Evolutionary conservation across 2,113 vertebrate species (phyloP), one percentile per base, ranked within the genome.

Genomic region (Rhodinocichla rosea): DNA sequence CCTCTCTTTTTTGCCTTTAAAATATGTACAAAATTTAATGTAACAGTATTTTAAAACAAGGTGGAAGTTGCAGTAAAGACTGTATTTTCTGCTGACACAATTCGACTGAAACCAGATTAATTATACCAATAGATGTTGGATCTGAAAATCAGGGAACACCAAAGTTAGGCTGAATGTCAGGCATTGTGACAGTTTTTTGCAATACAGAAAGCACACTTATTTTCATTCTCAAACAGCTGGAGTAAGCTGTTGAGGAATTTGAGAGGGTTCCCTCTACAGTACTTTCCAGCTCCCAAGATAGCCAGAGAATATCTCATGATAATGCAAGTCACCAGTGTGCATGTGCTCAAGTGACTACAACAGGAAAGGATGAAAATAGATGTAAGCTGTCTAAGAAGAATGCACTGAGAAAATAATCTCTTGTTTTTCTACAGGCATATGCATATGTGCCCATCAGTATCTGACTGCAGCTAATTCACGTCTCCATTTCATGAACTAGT

Each of bases 241-340:
- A 79, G 39, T 62, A 88, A 91, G 81, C 65, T 86, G 27, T 47
- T 64, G 30, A 96, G 84, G 92, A 95, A 96, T 97, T 91, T 92
- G 84, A 56, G 92, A 92, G 24, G 39, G 42, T 74, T 94, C 53
- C 45, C 35, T 28, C 32, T 89, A 26, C 57, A 73, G 45, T 60
- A 35, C 45, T 95, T 42, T 71, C 79, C 71, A 91, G 75, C 84
- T 96, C 68, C 52, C 73, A 71, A 82, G 63, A 87, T 62, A 94
- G 40, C 59, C 87, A 50, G 50, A 33, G 37, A 89, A 85, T 87
- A 87, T 79, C 74, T 95, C 70, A 40, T 57, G 90, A 71, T 87
- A 95, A 71, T 65, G 59, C 35, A 79, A 92, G 63, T 83, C 68
- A 74, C 65, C 69, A 94, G 27, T 73, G n/a, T 75, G 40, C 26